Base-by-base conservation (phyloP, 2,888 invertebrate genomes). In the Anoplius nigerrimus region DNA sequence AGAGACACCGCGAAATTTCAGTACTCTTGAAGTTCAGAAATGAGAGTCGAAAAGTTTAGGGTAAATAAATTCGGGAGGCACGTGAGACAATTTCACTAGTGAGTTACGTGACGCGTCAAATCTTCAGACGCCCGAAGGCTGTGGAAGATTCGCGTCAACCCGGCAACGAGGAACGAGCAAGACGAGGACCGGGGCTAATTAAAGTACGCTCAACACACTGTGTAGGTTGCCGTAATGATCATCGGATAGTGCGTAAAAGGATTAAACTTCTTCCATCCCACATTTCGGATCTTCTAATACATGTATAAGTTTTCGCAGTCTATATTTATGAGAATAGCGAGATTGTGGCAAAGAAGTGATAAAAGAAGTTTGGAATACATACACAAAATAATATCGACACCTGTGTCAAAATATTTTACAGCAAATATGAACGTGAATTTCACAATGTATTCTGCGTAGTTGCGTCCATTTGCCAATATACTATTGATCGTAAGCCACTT, bases 51-150 rank as follows among this genome's bases (percentile, higher is more conserved):
- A 62, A 78, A 78, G 74, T 78, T 78, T 52, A 18, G 53, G 64
- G 76, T 74, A 78, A 78, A 78, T 71, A 78, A 69, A 69, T 70
- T 60, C 43, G 56, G 34, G 48, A 66, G 66, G 62, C 72, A 71
- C 74, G 67, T 70, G 76, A 74, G 78, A 76, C 78, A 78, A 78
- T 78, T 76, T 78, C 76, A 70, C 70, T 66, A 70, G 75, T 71
- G 69, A 69, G 71, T 75, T 74, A 74, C 68, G 53, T 62, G 56
- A 54, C 66, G 69, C 64, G 69, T 73, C 67, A 69, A 63, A 63
- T 75, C 76, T 27, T 57, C 46, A 48, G 45, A 34, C 56, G 48
- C 48, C 16, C 27, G 53, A 60, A 54, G 42, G 46, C 54, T 22
- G 57, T 48, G 61, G 62, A 60, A 24, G 58, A 57, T 64, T 53